Conservation (phyloP, 2,113 vertebrate genomes). For the Callionymus lyra region DNA sequence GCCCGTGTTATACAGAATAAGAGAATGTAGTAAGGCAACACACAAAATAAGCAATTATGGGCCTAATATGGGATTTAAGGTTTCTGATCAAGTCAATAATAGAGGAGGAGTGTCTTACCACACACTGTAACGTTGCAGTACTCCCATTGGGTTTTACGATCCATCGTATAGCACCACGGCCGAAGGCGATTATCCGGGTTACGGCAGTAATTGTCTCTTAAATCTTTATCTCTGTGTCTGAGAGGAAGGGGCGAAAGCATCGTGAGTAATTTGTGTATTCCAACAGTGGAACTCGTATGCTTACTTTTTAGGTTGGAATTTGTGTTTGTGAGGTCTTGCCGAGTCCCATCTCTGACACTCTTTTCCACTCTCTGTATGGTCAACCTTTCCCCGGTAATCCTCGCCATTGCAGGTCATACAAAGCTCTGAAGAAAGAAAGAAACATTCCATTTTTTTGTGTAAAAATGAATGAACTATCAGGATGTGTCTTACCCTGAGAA, state of each 20-base stretch:
- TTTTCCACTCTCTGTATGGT: slow-evolving; percentile 84
- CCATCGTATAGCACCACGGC: slow-evolving; percentile 95
- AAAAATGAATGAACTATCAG: background rate
- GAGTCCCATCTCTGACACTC: slow-evolving; percentile 95
- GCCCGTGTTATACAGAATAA: too few species aligned
- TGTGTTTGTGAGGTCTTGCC: slow-evolving; percentile 80
- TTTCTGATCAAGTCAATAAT: too few species aligned
- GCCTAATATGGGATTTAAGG: too few species aligned
- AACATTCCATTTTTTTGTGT: background rate
- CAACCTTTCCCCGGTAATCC: slow-evolving; percentile 84
- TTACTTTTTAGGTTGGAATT: slow-evolving; percentile 89
- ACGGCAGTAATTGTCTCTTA: slow-evolving; percentile 97
- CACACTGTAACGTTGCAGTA: slow-evolving; percentile 92
- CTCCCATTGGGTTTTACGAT: slow-evolving; percentile 86
- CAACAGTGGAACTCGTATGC: slow-evolving; percentile 26
- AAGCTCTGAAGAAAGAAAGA: slow-evolving; percentile 69
- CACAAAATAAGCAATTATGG: too few species aligned
- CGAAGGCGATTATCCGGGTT: slow-evolving; percentile 87
- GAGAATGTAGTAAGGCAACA: too few species aligned
- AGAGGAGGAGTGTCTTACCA: slow-evolving; percentile 66
- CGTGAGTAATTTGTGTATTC: background rate
- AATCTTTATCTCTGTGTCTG: slow-evolving; percentile 88
- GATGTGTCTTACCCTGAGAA: slow-evolving; percentile 76
- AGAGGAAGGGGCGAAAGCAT: slow-evolving; percentile 6
- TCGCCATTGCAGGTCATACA: slow-evolving; percentile 91